Evolutionary conservation across 1,140 invertebrate species (phyloP), one percentile per base, ranked within the genome.

Genomic region (Leucophenga varia): DNA sequence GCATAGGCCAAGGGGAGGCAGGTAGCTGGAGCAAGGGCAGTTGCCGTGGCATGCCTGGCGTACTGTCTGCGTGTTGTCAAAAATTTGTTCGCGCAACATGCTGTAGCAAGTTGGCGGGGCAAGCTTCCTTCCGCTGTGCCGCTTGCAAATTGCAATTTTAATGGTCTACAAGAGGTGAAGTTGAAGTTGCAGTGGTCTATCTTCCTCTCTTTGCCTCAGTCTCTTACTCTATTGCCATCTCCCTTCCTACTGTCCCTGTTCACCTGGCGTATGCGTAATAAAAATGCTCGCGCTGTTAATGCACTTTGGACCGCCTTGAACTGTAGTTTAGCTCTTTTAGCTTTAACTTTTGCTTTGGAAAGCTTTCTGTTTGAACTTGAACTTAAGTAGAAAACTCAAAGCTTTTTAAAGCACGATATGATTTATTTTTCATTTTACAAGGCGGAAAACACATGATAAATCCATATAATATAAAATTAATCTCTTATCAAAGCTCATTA

Each of bases 81-180:
- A 31, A 37, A 12, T 30, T 8, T 50, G 38, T 46, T 46, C 52
- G 14, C 43, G 48, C 37, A 54, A 54, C 48, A 54, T 54, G 48
- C 32, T 43, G 48, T n/a, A n/a, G n/a, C 43, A 54, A 54, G 52
- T 51, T 52, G 37, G 20, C 35, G 35, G 32, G 31, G n/a, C n/a
- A n/a, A n/a, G n/a, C n/a, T 20, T 28, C 45, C 36, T 47, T 47
- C 3, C 14, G 19, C 20, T 19, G 40, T 30, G 41, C 38, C 12
- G 17, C 31, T 51, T 54, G 43, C 52, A 54, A 54, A 54, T 54
- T 54, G 52, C 52, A 54, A 50, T 54, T 54, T 54, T 54, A 54
- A 54, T 51, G 43, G 52, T 32, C 52, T 46, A 46, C 52, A 47
- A 54, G 47, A 28, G 40, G 41, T 43, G 19, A 46, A 45, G 18